These are phyloP conservation scores for Lasioglossum oenotherae DNA, from an alignment of 2,888 invertebrate species.

Conservation along the genomic window DNA sequence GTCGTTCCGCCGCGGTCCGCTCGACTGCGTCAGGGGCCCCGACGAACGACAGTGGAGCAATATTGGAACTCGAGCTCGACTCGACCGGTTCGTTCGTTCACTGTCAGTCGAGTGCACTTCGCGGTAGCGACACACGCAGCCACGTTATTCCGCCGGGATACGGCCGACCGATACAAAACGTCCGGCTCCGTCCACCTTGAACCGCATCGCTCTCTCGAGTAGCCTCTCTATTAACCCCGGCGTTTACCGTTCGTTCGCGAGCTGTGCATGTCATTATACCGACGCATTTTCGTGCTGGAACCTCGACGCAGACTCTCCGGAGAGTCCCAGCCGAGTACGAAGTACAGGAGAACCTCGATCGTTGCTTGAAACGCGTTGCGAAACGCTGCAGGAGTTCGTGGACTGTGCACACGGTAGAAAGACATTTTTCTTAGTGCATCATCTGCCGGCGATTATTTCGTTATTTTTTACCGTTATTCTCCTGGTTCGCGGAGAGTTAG, in stretches of 20 bases:
- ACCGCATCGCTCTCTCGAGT: conserved; percentile 20
- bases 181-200: conserved; percentile 42
- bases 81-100: conserved; percentile 60
- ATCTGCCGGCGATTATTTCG: too few species aligned
- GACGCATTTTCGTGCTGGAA: neutral
- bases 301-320: neutral
- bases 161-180: conserved; percentile 51
- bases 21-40: conserved; percentile 30
- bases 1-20: conserved; percentile 41
- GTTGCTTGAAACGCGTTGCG: neutral
- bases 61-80: conserved; percentile 56
- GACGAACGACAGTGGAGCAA: conserved; percentile 42
- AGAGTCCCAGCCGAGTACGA: neutral
- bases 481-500: neutral
- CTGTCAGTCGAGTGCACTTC: conserved; percentile 57
- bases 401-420: neutral
- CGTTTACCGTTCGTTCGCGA: conserved; percentile 49
- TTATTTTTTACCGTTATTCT: neutral
- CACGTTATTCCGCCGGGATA: conserved; percentile 43
- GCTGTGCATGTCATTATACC: conserved; percentile 19
- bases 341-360: neutral
- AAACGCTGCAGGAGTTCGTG: neutral
- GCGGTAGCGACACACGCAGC: conserved; percentile 58
- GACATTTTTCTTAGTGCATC: too few species aligned
- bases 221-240: conserved; percentile 46